Evolutionary conservation across 2,888 invertebrate genomes (phyloP).

Genomic region (Embidobia sp.): DNA sequence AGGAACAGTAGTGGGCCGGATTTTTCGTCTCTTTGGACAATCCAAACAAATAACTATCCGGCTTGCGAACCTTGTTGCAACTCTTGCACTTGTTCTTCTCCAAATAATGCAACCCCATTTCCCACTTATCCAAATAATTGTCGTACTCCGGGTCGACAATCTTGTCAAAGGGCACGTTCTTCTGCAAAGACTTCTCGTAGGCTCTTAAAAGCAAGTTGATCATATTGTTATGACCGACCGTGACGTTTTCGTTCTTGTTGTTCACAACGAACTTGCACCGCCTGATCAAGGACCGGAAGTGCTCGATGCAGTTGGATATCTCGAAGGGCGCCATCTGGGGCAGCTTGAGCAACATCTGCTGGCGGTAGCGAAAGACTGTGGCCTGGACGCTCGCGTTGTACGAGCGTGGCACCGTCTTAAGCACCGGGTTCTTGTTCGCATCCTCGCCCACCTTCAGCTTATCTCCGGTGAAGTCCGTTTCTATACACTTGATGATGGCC

Average conservation of each 20-base stretch:
- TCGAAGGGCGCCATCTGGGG: constrained; percentile 6
- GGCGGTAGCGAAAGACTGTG: constrained; percentile 21
- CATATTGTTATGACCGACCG: constrained; percentile 20
- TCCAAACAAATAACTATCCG: constrained; percentile 72
- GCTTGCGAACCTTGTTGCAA: constrained; percentile 71
- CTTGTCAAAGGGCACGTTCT: background rate
- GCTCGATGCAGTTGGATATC: constrained; percentile 9
- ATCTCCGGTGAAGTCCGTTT: constrained; percentile 34
- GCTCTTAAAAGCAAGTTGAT: constrained; percentile 17
- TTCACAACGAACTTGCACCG: constrained; percentile 18
- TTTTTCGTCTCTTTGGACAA: constrained; percentile 69
- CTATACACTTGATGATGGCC: constrained; percentile 1
- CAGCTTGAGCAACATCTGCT: constrained; percentile 51
- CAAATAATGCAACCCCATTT: constrained; percentile 48
- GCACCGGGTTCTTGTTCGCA: background rate
- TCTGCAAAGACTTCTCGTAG: constrained; percentile 36
- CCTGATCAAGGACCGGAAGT: constrained; percentile 16
- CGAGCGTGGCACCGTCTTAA: background rate
- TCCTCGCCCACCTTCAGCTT: constrained; percentile 11
- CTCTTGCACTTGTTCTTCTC: constrained; percentile 62
- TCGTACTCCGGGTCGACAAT: constrained; percentile 26
- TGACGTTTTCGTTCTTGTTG: constrained; percentile 22
- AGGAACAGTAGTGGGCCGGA: constrained; percentile 72
- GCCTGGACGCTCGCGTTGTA: background rate
- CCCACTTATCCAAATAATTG: constrained; percentile 66